Conservation (phyloP, 2,797 vertebrate species). For the Nyctalus aviator region DNA sequence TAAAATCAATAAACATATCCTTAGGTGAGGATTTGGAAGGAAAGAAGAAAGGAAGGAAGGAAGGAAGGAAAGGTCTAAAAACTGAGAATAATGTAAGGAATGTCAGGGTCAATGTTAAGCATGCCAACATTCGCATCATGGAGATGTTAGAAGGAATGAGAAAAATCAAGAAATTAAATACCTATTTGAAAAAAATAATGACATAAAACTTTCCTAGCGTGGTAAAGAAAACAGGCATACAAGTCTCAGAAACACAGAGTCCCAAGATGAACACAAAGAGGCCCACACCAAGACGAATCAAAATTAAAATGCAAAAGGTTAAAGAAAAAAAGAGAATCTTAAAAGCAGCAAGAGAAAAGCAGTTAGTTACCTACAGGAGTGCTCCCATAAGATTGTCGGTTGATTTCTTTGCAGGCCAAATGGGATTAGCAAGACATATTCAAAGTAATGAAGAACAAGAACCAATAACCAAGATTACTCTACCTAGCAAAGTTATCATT, state of each 20-base stretch:
- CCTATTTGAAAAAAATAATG: neutral
- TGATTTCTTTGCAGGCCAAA: neutral
- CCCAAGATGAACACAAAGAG: neutral
- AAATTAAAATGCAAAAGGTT: neutral
- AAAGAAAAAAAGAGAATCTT: neutral
- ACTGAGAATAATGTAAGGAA: neutral
- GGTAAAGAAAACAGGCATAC: neutral
- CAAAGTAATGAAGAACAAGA: neutral
- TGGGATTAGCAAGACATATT: neutral
- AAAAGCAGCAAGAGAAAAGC: neutral
- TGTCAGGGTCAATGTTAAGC: neutral
- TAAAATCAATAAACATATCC: neutral
- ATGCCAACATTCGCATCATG: neutral
- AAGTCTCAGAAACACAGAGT: neutral
- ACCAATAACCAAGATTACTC: neutral
- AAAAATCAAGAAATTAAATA: neutral
- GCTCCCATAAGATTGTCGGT: neutral
- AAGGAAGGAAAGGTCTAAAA: neutral
- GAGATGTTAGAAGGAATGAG: neutral
- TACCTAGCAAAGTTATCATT: neutral
- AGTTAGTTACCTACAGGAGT: neutral
- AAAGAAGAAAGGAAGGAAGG: no score
- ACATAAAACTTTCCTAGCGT: neutral
- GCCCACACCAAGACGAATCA: neutral
- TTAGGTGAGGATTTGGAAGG: neutral